Evolutionary conservation across 1,140 invertebrate genomes (phyloP).

Genomic region (Atta texana): DNA sequence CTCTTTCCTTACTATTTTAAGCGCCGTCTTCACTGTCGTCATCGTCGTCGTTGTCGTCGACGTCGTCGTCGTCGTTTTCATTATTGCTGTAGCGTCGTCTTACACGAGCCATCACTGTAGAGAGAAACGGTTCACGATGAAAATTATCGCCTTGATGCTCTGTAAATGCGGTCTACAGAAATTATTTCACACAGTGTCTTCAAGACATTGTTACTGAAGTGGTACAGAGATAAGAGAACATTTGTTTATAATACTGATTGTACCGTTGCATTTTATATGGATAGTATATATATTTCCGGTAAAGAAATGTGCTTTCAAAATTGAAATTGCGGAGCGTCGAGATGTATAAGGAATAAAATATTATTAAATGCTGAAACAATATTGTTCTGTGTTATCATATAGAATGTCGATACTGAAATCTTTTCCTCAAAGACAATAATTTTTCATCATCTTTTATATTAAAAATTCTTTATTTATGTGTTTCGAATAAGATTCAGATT

Average conservation of each 20-base stretch:
- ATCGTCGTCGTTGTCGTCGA: background rate
- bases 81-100: slow-evolving; percentile 15
- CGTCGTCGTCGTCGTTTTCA: slow-evolving; percentile 31
- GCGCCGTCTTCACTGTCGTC: slow-evolving; percentile 17
- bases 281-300: background rate
- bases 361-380: background rate
- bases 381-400: background rate
- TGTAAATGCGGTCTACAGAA: slow-evolving; percentile 22
- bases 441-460: background rate
- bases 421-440: background rate
- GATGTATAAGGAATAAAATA: background rate
- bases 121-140: slow-evolving; percentile 42
- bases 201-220: background rate
- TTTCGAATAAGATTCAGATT: background rate
- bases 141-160: slow-evolving; percentile 50
- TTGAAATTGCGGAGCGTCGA: background rate
- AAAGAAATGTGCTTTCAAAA: background rate
- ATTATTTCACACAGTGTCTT: slow-evolving; percentile 38
- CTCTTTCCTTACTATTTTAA: slow-evolving; percentile 52
- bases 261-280: background rate
- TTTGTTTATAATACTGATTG: slow-evolving; percentile 12
- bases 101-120: background rate
- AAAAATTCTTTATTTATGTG: background rate
- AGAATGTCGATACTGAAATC: background rate
- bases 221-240: slow-evolving; percentile 21